phyloP scores from a whole-genome alignment of 2,113 vertebrate genomes.

The Aegithalos caudatus region DNA sequence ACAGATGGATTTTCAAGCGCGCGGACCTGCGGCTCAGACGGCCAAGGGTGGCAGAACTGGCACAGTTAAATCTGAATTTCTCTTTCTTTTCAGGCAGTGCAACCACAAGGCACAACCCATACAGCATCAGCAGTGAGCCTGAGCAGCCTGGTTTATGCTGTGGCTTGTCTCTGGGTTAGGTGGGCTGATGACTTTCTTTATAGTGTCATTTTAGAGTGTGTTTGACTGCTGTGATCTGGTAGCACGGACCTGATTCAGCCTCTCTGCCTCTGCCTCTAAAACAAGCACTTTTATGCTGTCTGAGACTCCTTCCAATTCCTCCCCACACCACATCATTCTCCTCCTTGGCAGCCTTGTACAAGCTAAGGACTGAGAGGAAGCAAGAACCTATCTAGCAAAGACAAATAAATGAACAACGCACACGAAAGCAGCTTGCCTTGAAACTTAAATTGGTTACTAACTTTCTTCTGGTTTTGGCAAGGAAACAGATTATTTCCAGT shows the following conservation, averaged over 20 bases:
- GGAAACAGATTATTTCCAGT: slow-evolving; percentile 4
- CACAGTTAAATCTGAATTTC: neutral
- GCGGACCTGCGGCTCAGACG: rapidly evolving
- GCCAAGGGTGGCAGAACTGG: neutral
- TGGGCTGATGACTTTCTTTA: neutral
- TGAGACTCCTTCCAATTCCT: neutral
- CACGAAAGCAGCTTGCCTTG: neutral
- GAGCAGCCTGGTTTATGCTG: neutral
- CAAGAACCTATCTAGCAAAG: neutral
- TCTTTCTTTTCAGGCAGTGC: neutral
- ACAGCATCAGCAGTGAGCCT: neutral
- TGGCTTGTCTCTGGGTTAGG: neutral
- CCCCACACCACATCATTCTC: neutral
- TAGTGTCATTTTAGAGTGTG: neutral
- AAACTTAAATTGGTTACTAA: slow-evolving; percentile 37
- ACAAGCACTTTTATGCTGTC: neutral
- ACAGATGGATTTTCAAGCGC: rapidly evolving
- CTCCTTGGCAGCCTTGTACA: neutral
- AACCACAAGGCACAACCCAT: neutral
- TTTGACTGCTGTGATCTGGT: neutral
- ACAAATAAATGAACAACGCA: neutral
- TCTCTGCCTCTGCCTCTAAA: neutral
- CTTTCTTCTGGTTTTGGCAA: slow-evolving; percentile 11
- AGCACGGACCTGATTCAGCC: neutral
- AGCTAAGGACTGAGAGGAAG: neutral